A percentile compares a stretch with the other conserved stretches of the same genome.
Conservation (phyloP, 2,888 invertebrate species). For the Drosophila yooni region DNA sequence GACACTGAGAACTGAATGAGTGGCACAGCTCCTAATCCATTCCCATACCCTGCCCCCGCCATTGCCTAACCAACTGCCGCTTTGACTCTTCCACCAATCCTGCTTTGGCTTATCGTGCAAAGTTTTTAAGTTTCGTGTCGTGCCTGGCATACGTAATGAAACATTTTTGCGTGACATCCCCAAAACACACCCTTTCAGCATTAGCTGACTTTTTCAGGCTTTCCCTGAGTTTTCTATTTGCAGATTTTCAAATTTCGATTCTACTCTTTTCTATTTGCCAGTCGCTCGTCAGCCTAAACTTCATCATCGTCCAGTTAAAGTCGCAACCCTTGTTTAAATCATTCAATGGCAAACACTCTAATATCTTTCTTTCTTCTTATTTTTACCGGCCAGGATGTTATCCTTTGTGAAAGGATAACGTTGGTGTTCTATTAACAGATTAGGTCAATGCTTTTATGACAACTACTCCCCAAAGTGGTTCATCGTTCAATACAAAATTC, state of each 20-base stretch:
- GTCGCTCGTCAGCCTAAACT: slow-evolving; percentile 16
- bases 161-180: slow-evolving; percentile 49
- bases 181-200: slow-evolving; percentile 21
- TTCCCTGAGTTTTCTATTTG: slow-evolving; percentile 56
- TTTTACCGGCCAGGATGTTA: not conserved
- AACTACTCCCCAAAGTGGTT: not conserved
- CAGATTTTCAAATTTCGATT: slow-evolving; percentile 69
- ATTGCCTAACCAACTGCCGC: too few species aligned
- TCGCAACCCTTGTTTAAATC: slow-evolving; percentile 43
- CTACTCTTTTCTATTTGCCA: slow-evolving; percentile 32
- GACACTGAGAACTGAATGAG: slow-evolving; percentile 47
- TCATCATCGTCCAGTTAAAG: slow-evolving; percentile 8
- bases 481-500: not conserved
- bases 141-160: slow-evolving; percentile 79
- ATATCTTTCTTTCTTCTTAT: not conserved
- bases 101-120: slow-evolving; percentile 76
- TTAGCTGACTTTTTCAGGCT: slow-evolving; percentile 3
- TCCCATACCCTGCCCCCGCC: not conserved
- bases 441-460: not conserved
- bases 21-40: slow-evolving; percentile 41
- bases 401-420: slow-evolving; percentile 12
- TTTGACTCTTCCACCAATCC: not conserved
- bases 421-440: slow-evolving; percentile 4
- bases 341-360: slow-evolving; percentile 21
- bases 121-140: slow-evolving; percentile 81